Evolutionary conservation across 2,113 vertebrate genomes (phyloP), one percentile per base, ranked within the genome.

Genomic region (Neomonachus schauinslandi): DNA sequence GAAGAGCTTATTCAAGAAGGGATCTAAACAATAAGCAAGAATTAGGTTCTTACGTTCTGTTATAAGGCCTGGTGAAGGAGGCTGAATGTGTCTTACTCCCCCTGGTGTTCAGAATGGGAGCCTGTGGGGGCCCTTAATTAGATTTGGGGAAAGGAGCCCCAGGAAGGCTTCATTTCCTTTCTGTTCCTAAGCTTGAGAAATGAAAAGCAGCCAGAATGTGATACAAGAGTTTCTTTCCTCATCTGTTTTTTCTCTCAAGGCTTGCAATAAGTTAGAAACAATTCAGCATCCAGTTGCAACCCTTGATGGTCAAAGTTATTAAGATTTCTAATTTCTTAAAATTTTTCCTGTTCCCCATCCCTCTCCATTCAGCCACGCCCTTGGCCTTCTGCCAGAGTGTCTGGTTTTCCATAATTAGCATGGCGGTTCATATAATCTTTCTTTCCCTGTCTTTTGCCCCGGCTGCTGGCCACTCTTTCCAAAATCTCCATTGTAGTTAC

Each of bases 291-390:
- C 85, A 61, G 28, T 53, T 61, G 88, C 69, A 96, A 84, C 53
- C 72, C 61, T 97, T 61, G n/a, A 49, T 0, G 0, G 92, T 89
- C 82, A 84, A 96, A 89, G 91, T 93, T 96, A 97, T 95, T 97
- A 93, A 95, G 91, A 97, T 95, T 87, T 96, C 95, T 95, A 94
- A 97, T 97, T 97, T 95, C 93, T 82, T 91, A 93, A 93, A 94
- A 94, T 97, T 94, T 98, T 82, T 98, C 76, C 94, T 94, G 81
- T 61, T 53, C 81, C 55, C 71, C 33, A 94, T 59, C 59, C 84
- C 46, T 74, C 28, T 88, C 59, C 26, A 0, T 81, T 91, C 63
- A 81, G 94, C 96, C 95, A 97, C 46, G 0, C 97, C 97, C 89
- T 42, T 89, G 94, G 97, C 96, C 79, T 84, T 63, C 51, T 77